Percentiles rank a stretch among this genome's conserved stretches.
Conservation (phyloP, 2,888 invertebrate species). For the Eutolmus rufibarbis region DNA sequence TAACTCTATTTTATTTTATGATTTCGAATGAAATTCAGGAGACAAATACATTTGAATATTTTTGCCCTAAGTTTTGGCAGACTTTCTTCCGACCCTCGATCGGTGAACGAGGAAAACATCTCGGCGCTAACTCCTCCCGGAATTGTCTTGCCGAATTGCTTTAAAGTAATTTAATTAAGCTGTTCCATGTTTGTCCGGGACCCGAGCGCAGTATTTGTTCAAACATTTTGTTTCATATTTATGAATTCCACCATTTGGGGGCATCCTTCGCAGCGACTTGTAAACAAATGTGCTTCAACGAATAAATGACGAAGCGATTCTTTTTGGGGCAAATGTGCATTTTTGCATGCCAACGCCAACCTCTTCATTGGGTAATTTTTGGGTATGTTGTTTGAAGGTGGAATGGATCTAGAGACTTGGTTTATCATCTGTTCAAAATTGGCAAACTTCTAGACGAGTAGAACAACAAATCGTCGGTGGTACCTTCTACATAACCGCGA, state of each 20-base stretch:
- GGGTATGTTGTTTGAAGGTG: not conserved
- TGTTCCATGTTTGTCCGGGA: not conserved
- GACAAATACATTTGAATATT: constrained; percentile 40
- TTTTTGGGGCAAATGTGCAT: not conserved
- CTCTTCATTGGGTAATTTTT: not conserved
- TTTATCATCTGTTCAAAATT: not conserved
- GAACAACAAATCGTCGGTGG: no score
- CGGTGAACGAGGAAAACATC: not conserved
- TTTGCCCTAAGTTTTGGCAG: constrained; percentile 35
- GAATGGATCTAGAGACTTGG: not conserved
- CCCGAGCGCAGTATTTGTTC: not conserved
- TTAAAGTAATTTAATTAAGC: constrained; percentile 34
- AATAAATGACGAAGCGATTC: not conserved
- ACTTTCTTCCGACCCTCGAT: not conserved
- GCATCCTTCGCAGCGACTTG: not conserved
- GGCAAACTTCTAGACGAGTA: not conserved
- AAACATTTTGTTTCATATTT: not conserved
- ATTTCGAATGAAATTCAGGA: constrained; percentile 37
- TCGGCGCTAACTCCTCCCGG: not conserved
- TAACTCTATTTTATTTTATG: constrained; percentile 31
- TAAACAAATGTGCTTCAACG: not conserved
- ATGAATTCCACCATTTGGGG: not conserved
- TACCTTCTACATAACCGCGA: no score
- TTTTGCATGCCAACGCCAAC: not conserved
- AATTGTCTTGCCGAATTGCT: constrained; percentile 25